Conservation (phyloP, 2,888 invertebrate genomes). For the Pandemis cinnamomeana region DNA sequence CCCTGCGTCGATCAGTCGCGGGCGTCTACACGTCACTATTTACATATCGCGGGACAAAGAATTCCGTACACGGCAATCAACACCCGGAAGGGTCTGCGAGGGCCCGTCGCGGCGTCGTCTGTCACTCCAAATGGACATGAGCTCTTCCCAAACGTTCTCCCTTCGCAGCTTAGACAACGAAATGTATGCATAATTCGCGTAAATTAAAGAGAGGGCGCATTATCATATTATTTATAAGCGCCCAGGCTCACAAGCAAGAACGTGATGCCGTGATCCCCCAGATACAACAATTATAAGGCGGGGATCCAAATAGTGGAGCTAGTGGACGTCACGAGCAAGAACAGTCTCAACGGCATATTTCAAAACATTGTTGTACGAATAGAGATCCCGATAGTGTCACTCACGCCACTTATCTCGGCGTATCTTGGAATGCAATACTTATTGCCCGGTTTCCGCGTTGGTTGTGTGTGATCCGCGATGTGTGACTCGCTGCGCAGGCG, state of each 20-base stretch:
- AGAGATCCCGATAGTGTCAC: conserved; percentile 5
- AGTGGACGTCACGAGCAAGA: not conserved
- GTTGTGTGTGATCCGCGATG: conserved; percentile 9
- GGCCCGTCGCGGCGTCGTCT: not conserved
- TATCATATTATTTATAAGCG: too few species aligned
- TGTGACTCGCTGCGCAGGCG: not conserved
- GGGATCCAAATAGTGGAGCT: too few species aligned
- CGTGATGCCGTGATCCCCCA: too few species aligned
- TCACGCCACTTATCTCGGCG: conserved; percentile 16
- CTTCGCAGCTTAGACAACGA: too few species aligned
- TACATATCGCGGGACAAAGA: not conserved
- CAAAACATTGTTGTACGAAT: not conserved
- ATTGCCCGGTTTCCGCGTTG: conserved; percentile 17
- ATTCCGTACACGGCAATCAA: not conserved
- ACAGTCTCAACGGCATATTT: not conserved
- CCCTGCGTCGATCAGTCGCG: not conserved
- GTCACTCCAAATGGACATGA: too few species aligned
- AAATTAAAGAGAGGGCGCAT: too few species aligned
- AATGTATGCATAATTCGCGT: too few species aligned
- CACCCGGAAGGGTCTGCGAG: not conserved
- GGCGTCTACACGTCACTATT: not conserved
- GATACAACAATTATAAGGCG: too few species aligned
- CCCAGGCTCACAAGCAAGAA: too few species aligned
- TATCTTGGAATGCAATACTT: conserved; percentile 1
- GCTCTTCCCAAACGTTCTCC: too few species aligned